These are phyloP conservation scores for Clarias gariepinus DNA, from an alignment of 2,113 vertebrate species.

Conservation along the genomic window DNA sequence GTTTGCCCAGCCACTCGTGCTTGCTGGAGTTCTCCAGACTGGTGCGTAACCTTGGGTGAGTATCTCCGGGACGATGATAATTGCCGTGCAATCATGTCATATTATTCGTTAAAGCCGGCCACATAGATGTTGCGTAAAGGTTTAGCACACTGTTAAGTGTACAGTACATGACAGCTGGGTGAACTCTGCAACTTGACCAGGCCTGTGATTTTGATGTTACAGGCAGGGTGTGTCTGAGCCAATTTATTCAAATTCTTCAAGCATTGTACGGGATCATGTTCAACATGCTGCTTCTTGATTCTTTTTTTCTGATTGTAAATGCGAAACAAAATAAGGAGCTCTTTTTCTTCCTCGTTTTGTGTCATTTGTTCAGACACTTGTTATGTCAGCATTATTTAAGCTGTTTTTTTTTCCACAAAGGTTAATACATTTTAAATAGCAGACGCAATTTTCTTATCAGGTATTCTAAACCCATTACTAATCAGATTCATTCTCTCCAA, in stretches of 20 bases:
- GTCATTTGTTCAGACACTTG: background rate
- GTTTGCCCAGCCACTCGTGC: constrained; percentile 77
- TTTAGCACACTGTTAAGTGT: background rate
- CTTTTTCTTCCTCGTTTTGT: background rate
- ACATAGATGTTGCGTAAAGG: background rate
- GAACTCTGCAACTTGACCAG: background rate
- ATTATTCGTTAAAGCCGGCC: background rate
- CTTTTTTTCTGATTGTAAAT: background rate
- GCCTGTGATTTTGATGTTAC: background rate
- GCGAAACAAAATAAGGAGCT: background rate
- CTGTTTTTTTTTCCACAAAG: too few relatives aligned
- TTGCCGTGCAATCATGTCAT: background rate
- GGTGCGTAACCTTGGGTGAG: constrained; percentile 84
- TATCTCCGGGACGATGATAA: background rate
- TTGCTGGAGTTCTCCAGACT: constrained; percentile 89
- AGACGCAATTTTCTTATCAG: background rate
- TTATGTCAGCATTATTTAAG: background rate
- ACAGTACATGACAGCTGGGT: background rate
- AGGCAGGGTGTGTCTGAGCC: background rate
- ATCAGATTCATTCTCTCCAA: background rate
- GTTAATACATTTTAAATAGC: too few relatives aligned
- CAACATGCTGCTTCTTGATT: background rate
- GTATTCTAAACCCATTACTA: too few relatives aligned
- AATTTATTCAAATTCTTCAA: background rate
- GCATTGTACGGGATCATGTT: background rate